Base-by-base conservation (phyloP, 37 sponge, comb jelly and placozoan species). In the Mnemiopsis leidyi region DNA sequence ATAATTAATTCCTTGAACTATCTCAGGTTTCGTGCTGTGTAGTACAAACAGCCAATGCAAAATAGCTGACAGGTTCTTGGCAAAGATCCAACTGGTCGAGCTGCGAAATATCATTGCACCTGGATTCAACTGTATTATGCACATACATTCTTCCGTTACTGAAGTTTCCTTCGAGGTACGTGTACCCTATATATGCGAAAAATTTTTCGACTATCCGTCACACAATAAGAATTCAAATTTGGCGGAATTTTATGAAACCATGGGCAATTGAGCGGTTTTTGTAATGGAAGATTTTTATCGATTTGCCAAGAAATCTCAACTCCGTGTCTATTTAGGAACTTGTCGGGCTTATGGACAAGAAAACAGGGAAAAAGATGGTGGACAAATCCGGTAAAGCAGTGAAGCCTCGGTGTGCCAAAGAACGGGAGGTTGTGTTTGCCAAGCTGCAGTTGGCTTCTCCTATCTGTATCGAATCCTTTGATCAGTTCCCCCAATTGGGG, bases 401-500 rank as follows among this genome's bases (percentile, higher is more conserved):
- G 5, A 68, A 69, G 90, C 90, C 90, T 0, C 32, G 98, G 69
- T 99, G 97, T 95, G 97, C 96, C 13, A 97, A 96, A 71, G 97
- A 97, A 82, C 97, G 97, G 68, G 95, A 97, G 85, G 95, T 94
- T 16, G 95, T 95, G 20, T 94, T 96, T 30, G 97, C 96, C 0
- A 68, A 93, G 38, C 69, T 99, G 68, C 95, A 96, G 93, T 93
- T 97, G 0, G 94, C 96, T 68, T 95, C 97, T 7, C 93, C 96
- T 25, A 97, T 99, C 7, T 99, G 99, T 69, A 93, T 99, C 76
- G 99, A 99, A 93, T 93, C 94, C 0, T 99, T 99, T 94, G 94
- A 97, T 33, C 96, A 96, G 23, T 99, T 99, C 93, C 97, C 97
- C 30, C 97, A 94, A 79, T 95, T 99, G 97, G 99, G 98, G 26